phyloP scores from a whole-genome alignment of 1,140 invertebrate species.

The Cydia pomonella region DNA sequence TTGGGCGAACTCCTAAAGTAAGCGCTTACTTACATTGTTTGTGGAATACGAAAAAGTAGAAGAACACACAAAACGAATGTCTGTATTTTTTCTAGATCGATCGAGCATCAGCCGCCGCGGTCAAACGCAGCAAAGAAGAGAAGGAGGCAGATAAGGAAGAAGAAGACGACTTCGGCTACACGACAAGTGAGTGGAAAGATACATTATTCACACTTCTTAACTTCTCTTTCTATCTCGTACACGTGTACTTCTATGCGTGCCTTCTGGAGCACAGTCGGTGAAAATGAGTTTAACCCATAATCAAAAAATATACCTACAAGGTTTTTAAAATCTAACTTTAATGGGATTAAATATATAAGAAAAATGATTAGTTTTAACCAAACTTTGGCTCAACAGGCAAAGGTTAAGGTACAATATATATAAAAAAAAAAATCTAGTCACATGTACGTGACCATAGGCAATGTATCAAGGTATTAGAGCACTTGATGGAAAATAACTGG shows the following conservation, averaged over 20 bases:
- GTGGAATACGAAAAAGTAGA: no score
- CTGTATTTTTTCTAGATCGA: constrained; percentile 85
- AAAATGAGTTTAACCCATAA: neutral
- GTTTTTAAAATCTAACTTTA: no score
- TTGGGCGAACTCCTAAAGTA: no score
- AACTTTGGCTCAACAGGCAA: no score
- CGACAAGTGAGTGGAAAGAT: constrained; percentile 88
- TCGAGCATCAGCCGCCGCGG: constrained; percentile 91
- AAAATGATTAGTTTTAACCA: no score
- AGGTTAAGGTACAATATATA: no score
- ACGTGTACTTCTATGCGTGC: constrained; percentile 72
- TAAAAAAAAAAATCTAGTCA: no score
- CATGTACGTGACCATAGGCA: no score
- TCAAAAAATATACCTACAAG: neutral
- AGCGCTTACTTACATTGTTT: neutral
- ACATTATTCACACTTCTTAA: constrained; percentile 74
- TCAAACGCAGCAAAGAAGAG: constrained; percentile 89
- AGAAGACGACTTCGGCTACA: constrained; percentile 96
- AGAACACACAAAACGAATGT: neutral
- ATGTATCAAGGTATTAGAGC: no score
- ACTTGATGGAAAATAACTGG: no score
- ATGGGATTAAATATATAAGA: no score
- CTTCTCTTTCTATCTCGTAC: constrained; percentile 67
- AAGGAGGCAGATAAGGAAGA: constrained; percentile 89
- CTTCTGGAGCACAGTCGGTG: constrained; percentile 58